Conservation (phyloP, 2,113 vertebrate species). For the Serranochromis macrocephalus region DNA sequence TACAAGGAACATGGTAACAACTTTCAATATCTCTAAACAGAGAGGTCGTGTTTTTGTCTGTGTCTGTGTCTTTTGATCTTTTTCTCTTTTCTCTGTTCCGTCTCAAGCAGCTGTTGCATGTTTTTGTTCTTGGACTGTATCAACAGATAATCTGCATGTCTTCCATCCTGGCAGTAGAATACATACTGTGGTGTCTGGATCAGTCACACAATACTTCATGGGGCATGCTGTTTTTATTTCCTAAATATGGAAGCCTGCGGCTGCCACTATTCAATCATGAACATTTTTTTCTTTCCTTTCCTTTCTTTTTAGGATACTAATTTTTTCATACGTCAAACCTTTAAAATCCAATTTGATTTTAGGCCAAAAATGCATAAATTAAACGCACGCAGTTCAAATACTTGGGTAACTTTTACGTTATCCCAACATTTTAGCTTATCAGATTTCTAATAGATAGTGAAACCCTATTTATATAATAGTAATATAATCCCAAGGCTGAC, state of each 20-base stretch:
- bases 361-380: neutral
- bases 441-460: neutral
- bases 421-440: neutral
- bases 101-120: neutral
- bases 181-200: neutral
- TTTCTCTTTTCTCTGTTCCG: neutral
- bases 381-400: neutral
- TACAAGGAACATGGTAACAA: neutral
- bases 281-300: neutral
- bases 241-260: neutral
- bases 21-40: constrained; percentile 41
- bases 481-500: neutral
- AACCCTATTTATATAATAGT: neutral
- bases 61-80: neutral
- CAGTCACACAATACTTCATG: neutral
- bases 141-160: neutral
- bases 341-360: neutral
- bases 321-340: neutral
- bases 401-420: neutral
- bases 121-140: neutral
- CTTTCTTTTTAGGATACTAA: neutral
- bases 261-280: neutral
- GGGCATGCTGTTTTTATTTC: neutral
- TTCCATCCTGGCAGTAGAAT: neutral
- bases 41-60: constrained; percentile 31